These are phyloP conservation scores for Ptilorrhoa leucosticta DNA, from an alignment of 2,113 vertebrate species.

Conservation along the genomic window DNA sequence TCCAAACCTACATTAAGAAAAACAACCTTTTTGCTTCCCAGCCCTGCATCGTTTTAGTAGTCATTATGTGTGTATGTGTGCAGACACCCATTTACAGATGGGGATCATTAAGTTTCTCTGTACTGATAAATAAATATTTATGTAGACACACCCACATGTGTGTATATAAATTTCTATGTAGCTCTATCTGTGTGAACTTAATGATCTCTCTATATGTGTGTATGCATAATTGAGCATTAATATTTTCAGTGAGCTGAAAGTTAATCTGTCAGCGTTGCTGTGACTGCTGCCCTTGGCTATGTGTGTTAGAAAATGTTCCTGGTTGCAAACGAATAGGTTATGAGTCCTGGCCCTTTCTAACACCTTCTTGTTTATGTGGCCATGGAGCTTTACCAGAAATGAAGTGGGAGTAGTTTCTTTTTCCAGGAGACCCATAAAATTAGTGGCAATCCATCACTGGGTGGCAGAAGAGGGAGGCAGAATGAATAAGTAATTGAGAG, in stretches of 20 bases:
- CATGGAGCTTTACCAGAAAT: background rate
- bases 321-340: background rate
- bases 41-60: background rate
- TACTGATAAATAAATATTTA: slow-evolving; percentile 2
- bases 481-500: background rate
- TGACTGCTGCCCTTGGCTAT: background rate
- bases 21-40: background rate
- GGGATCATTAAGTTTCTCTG: slow-evolving; percentile 5
- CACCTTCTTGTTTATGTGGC: background rate
- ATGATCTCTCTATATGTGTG: background rate
- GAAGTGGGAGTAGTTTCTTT: background rate
- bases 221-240: background rate
- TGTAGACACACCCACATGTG: background rate
- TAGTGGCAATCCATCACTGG: background rate
- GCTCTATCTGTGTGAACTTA: background rate
- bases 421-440: background rate
- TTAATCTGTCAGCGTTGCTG: background rate
- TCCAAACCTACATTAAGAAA: background rate
- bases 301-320: background rate
- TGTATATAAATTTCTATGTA: background rate
- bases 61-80: background rate
- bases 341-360: background rate
- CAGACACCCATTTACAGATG: background rate
- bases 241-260: background rate
- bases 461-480: background rate